Base-by-base conservation (phyloP, 2,113 vertebrate genomes). In the Gymnobelideus leadbeateri region DNA sequence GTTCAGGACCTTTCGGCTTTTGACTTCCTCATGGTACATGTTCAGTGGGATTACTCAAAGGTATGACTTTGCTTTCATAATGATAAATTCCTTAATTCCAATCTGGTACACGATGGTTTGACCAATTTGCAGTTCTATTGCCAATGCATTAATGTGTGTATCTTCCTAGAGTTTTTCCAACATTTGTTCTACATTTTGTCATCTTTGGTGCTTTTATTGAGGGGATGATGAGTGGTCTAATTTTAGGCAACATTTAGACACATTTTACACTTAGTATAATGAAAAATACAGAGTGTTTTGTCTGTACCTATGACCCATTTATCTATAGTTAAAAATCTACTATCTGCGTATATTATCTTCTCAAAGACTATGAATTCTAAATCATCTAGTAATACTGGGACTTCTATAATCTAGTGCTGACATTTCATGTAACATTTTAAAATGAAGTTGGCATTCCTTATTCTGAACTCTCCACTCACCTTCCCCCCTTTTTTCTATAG, bases 321-420 rank as follows among this genome's bases (percentile, higher is more conserved):
- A n/a, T 77, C 37, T 77, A n/a, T n/a, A n/a, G 14, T n/a, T 43
- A 84, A 92, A 96, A 52, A 16, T 93, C 91, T 7, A 21, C 43
- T 21, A 43, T 94, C 16, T 91, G 25, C 28, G 51, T 91, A 49
- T 91, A 51, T 91, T 90, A 91, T 92, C 49, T 95, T 93, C 95
- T 96, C 53, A 93, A 91, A 94, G 37, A 46, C 0, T 89, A 3
- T 93, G 28, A 23, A 92, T 95, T 94, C 92, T 51, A 90, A 43
- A 90, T 94, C 91, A 92, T 55, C 24, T 91, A 51, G 10, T 90
- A 91, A 46, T 95, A 24, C 8, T 8, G 92, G 37, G 12, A 93
- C 51, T 93, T 95, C 37, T 94, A 94, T 51, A 5, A 89, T 91
- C 61, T 54, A 84, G 89, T 91, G 93, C 90, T 92, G 91, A 92